Conservation (phyloP, 92 coral and sea anemone genomes). For the Parazoanthus swiftii region DNA sequence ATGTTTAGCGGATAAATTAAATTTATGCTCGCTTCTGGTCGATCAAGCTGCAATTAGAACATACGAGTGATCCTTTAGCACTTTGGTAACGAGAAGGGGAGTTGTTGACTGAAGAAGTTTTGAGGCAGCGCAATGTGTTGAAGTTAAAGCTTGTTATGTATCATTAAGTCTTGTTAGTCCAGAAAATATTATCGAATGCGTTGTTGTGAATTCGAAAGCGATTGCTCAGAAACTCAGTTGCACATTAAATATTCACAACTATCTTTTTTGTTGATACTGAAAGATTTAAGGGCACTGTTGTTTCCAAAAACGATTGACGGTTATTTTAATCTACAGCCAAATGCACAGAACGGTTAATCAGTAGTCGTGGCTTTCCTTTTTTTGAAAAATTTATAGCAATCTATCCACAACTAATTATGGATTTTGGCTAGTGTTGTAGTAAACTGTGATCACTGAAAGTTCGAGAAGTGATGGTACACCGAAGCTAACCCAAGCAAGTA, state of each 20-base stretch:
- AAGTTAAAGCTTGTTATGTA: neutral
- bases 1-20: constrained; percentile 21
- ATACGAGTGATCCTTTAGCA: neutral
- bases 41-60: constrained; percentile 18
- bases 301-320: neutral
- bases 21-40: neutral
- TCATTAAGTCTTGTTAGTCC: neutral
- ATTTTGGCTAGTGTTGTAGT: neutral
- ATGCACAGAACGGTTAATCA: neutral
- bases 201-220: neutral
- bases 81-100: neutral
- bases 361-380: neutral
- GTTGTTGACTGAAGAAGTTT: neutral
- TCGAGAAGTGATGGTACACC: no score
- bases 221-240: constrained; percentile 18
- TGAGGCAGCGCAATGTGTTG: neutral
- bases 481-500: neutral
- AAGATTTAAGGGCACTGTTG: neutral
- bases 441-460: no score
- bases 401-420: neutral
- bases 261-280: neutral
- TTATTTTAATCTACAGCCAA: neutral
- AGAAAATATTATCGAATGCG: neutral
- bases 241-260: neutral
- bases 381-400: neutral